Percentiles rank a stretch among this genome's conserved stretches.
Evolutionary conservation across 2,797 vertebrate genomes (phyloP).

Genomic region (Astyanax mexicanus): DNA sequence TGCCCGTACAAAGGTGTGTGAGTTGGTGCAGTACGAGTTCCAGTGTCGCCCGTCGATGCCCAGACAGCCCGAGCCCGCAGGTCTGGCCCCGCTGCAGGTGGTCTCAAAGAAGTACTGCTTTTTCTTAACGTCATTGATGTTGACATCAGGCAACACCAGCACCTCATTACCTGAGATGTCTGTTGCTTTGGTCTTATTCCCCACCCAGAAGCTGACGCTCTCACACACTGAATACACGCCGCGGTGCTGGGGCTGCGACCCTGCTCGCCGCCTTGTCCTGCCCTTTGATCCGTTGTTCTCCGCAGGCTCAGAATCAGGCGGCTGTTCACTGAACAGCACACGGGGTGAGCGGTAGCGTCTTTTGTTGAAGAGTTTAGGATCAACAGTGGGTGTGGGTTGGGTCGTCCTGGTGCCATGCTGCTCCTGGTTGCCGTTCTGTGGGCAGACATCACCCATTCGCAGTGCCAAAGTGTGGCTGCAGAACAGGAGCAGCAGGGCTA

Average conservation of each 20-base stretch:
- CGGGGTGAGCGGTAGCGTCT: slow-evolving; percentile 87
- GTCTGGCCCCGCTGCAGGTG: slow-evolving; percentile 83
- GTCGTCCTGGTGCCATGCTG: slow-evolving; percentile 49
- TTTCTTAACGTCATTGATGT: slow-evolving; percentile 92
- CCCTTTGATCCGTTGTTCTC: slow-evolving; percentile 41
- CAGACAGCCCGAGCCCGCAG: slow-evolving; percentile 85
- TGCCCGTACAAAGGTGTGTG: slow-evolving; percentile 95
- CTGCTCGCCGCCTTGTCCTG: slow-evolving; percentile 79
- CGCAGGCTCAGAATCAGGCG: slow-evolving; percentile 77
- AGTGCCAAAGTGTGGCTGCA: slow-evolving; percentile 85
- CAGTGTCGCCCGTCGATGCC: slow-evolving; percentile 95
- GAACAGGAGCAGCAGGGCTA: slow-evolving; percentile 92
- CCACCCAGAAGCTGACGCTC: slow-evolving; percentile 94
- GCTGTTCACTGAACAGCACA: slow-evolving; percentile 90
- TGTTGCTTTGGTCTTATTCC: slow-evolving; percentile 94
- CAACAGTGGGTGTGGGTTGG: slow-evolving; percentile 77
- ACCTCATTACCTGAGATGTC: slow-evolving; percentile 97
- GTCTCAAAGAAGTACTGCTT: slow-evolving; percentile 99
- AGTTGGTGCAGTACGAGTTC: slow-evolving; percentile 98
- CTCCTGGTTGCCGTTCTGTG: slow-evolving; percentile 57
- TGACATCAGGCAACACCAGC: slow-evolving; percentile 91
- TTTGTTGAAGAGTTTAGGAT: slow-evolving; percentile 88
- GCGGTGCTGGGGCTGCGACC: slow-evolving; percentile 83
- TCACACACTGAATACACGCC: slow-evolving; percentile 97
- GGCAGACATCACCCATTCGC: slow-evolving; percentile 80